A percentile compares a stretch with the other conserved stretches of the same genome.
These are phyloP conservation scores for Notothenia rossii DNA, from an alignment of 2,113 vertebrate genomes.

Conservation along the genomic window DNA sequence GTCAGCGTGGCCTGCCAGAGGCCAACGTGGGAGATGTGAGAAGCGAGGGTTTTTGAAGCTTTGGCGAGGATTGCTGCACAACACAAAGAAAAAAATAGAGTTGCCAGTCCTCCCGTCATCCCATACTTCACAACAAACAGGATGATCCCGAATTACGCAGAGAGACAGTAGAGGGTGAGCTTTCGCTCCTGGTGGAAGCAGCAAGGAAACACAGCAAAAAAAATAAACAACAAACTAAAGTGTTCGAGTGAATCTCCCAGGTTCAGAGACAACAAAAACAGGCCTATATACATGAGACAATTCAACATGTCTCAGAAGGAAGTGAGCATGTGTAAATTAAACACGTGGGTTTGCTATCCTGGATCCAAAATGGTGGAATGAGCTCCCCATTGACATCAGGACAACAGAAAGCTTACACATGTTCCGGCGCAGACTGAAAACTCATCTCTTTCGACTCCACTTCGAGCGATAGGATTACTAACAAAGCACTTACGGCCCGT, in stretches of 20 bases:
- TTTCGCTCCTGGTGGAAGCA: neutral
- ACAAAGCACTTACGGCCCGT: no score
- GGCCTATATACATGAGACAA: neutral
- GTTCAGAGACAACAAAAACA: neutral
- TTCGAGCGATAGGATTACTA: no score
- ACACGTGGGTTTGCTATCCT: neutral
- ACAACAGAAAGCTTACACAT: no score
- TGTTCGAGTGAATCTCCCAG: neutral
- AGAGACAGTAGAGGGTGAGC: neutral
- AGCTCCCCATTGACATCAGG: no score
- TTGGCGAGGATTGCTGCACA: slow-evolving; percentile 4
- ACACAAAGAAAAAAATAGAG: slow-evolving; percentile 10
- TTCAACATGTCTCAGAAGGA: no score
- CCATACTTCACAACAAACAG: neutral
- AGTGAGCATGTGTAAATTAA: neutral
- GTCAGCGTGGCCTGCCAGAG: slow-evolving; percentile 24
- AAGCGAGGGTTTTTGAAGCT: slow-evolving; percentile 7
- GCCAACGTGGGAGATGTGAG: slow-evolving; percentile 12
- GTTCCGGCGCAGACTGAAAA: no score
- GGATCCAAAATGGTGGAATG: no score
- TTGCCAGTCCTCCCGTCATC: neutral
- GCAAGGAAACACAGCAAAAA: neutral
- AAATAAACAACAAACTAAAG: neutral
- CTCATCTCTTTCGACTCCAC: no score
- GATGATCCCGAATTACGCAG: neutral